Base-by-base conservation (phyloP, 2,888 invertebrate species). In the Serripes groenlandicus region DNA sequence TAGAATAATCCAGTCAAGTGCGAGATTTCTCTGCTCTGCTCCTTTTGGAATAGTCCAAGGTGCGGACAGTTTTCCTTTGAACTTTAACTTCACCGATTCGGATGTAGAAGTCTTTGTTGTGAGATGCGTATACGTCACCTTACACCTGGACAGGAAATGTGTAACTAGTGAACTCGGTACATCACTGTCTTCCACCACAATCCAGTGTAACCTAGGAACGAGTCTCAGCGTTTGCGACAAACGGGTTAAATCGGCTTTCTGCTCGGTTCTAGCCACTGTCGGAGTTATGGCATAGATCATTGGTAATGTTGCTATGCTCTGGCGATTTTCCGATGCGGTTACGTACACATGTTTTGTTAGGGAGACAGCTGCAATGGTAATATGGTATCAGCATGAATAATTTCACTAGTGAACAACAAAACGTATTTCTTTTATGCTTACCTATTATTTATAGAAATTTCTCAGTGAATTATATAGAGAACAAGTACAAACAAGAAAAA, bases 181-280 rank as follows among this genome's bases (percentile, higher is more conserved):
- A 26, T 95, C 95, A 0, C 98, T 96, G 95, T 99, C 99, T 95
- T 99, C 99, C 37, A 99, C 96, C 58, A 99, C 95, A 88, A 99
- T 97, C 99, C 99, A 99, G 94, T 98, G 97, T 78, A 99, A 96
- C 94, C 97, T 97, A 83, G 97, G 97, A 79, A 98, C 96, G 89
- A 97, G 96, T 96, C 90, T 96, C 85, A 99, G 96, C 2, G 98
- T 97, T 93, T 99, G 97, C 9, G 97, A 97, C 78, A 99, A 95
- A 93, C 99, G 95, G 0, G 98, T 98, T 15, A 99, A 95, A 95
- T 99, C 99, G 11, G 99, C 99, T 95, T 98, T 98, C 95, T 99
- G 99, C 58, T 90, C 97, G 56, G 97, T 96, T 81, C 99, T 96
- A 34, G 96, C 95, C 94, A 98, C 98, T 0, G 99, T 99, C 49